Base-by-base conservation (phyloP, 2,888 invertebrate species). In the Apocheima hispidaria region DNA sequence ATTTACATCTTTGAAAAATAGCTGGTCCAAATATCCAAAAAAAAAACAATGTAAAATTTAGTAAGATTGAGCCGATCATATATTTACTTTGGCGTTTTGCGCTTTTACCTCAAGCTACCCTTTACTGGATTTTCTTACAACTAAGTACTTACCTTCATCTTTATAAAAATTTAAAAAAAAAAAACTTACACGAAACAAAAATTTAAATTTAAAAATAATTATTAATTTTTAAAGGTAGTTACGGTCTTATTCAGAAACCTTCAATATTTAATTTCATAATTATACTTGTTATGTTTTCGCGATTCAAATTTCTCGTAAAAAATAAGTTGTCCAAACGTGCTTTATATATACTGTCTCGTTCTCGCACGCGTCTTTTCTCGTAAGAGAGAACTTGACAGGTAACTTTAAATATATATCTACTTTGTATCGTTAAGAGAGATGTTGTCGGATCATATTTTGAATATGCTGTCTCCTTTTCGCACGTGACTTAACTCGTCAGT, bases 1-100 rank as follows among this genome's bases (percentile, higher is more conserved):
- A 78, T 72, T 12, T 77, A 74, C 75, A 74, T 59, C 75, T 66
- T 60, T 52, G 21, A n/a, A 9, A 33, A n/a, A 9, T 30, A n/a
- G n/a, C n/a, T n/a, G n/a, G 30, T 30, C 12, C 30, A 12, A 30
- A 30, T 9, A 30, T 30, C 9, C 6, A 6, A 23, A 5, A 1
- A 23, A 23, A 23, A 5, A 5, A 12, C n/a, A 21, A 12, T 30
- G 5, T 14, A 49, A 33, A 35, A 33, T 26, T 50, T 36, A 7
- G 0, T 50, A 57, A 57, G 30, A 53, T 57, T 53, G 48, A 57
- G 41, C 51, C 50, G 51, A n/a, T 38, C 9, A 14, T 23, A 5
- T 53, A 48, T 51, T 41, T 41, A 58, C 23, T 40, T 56, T 48
- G 12, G 46, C 48, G 50, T 36, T 10, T 35, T 50, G 21, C 21